A percentile compares a stretch with the other conserved stretches of the same genome.
These are phyloP conservation scores for Rynchops niger DNA, from an alignment of 2,113 vertebrate species.

Conservation along the genomic window DNA sequence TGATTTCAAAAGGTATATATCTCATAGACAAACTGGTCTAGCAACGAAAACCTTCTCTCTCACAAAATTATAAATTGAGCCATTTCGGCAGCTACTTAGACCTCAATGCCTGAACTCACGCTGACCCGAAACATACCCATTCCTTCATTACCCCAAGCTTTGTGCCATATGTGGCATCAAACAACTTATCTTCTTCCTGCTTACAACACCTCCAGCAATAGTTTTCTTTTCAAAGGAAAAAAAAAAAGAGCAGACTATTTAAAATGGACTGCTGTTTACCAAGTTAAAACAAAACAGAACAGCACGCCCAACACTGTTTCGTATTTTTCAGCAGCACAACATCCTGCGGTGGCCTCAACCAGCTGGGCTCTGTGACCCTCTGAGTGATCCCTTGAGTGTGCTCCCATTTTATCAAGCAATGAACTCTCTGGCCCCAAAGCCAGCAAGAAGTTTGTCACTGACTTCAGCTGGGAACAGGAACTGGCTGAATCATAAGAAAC, in stretches of 20 bases:
- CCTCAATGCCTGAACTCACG: conserved; percentile 7
- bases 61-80: conserved; percentile 18
- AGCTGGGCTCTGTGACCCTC: conserved; percentile 2
- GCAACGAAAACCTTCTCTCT: not conserved
- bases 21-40: conserved; percentile 7
- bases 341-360: not conserved
- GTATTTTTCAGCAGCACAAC: not conserved
- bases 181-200: conserved; percentile 16
- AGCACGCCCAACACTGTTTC: not conserved
- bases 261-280: not conserved
- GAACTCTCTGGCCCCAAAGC: not conserved
- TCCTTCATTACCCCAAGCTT: conserved; percentile 25
- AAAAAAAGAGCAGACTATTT: not conserved
- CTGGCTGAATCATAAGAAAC: conserved; percentile 2
- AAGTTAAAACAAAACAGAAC: conserved; percentile 26
- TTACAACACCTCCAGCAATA: conserved; percentile 29
- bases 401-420: conserved; percentile 3
- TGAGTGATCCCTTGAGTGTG: conserved; percentile 15
- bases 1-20: conserved; percentile 21
- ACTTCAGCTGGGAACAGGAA: conserved; percentile 24
- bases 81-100: conserved; percentile 16
- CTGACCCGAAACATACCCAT: not conserved
- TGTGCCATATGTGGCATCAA: not conserved
- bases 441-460: conserved; percentile 37
- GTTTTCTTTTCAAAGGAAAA: not conserved